A percentile compares a stretch with the other conserved stretches of the same genome.
These are phyloP conservation scores for Montipora sp. DNA, from an alignment of 64 coral and sea anemone species.

Conservation along the genomic window DNA sequence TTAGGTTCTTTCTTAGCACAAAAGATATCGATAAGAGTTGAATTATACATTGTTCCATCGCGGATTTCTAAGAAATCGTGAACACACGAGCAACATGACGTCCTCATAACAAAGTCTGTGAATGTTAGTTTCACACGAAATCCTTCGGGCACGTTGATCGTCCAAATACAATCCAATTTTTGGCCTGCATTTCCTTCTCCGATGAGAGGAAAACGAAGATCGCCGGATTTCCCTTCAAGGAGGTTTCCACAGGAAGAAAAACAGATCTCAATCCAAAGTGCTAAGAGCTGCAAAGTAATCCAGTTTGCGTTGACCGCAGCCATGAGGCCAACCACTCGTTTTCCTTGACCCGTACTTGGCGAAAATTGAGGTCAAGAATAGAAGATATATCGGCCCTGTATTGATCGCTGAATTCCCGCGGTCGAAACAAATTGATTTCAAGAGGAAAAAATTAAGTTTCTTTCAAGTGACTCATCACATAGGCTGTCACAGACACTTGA, in stretches of 20 bases:
- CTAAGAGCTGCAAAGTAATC: constrained; percentile 18
- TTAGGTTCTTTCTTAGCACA: constrained; percentile 86
- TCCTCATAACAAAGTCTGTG: constrained; percentile 78
- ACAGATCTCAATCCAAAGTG: constrained; percentile 14
- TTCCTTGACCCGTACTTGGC: constrained; percentile 36
- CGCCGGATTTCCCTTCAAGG: constrained; percentile 14
- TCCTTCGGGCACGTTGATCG: constrained; percentile 54
- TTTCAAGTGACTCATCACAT: constrained; percentile 36
- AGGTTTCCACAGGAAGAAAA: constrained; percentile 43
- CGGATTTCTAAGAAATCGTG: constrained; percentile 94
- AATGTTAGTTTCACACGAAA: constrained; percentile 79
- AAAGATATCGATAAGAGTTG: constrained; percentile 83
- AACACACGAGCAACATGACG: constrained; percentile 85
- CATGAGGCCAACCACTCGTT: constrained; percentile 16
- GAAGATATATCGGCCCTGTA: constrained; percentile 9
- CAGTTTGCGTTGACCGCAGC: constrained; percentile 19
- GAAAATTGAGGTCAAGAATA: constrained; percentile 54
- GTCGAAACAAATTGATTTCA: constrained; percentile 42
- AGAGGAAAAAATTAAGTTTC: constrained; percentile 41
- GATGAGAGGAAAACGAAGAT: constrained; percentile 39
- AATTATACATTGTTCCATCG: constrained; percentile 77
- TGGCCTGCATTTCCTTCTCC: constrained; percentile 52
- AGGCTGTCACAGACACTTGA: constrained; percentile 37
- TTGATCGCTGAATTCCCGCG: constrained; percentile 21
- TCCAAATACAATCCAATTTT: constrained; percentile 72